Evolutionary conservation across 2,888 invertebrate genomes (phyloP), one percentile per base, ranked within the genome.

Genomic region (Stenodema calcarata): DNA sequence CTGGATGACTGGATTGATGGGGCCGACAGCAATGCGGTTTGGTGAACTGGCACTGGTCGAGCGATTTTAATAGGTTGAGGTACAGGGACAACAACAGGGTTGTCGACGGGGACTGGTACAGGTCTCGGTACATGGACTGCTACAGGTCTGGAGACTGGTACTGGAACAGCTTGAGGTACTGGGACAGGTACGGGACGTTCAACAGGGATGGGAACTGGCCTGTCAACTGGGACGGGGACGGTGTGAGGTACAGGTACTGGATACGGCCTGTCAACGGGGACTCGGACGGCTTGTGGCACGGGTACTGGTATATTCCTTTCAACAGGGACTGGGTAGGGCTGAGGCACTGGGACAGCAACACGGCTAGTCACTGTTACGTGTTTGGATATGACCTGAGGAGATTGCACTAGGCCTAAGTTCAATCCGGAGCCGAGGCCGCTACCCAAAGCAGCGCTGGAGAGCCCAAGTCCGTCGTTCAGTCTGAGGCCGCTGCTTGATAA

Each of bases 241-340:
- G 87, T 88, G 44, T 88, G 87, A 41, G 91, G 92, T 0, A 93
- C 92, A 0, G 92, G 92, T 88, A 92, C 92, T 79, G 93, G 92
- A 89, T 93, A 92, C 89, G 91, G 91, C 89, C 90, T 92, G 88
- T 92, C 92, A 89, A 91, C 88, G 85, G 91, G 91, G 28, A 91
- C 90, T 14, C 91, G 90, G 86, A 92, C 92, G n/a, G 92, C 93
- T 88, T 93, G 93, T 0, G 93, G 92, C 1, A 62, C 62, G 4
- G 62, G 62, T 11, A 62, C 27, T 18, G 62, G 62, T 0, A 93
- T 93, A 1, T 92, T 93, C 50, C 92, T 92, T 2, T 93, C 92
- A 70, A 93, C 92, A 1, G 88, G 79, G 30, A 88, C 88, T 14
- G 92, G 92, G 85, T 92, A 91, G 86, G 93, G 93, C 0, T 93